Evolutionary conservation across 2,113 vertebrate species (phyloP).

Genomic region (Ageneiosus marmoratus): DNA sequence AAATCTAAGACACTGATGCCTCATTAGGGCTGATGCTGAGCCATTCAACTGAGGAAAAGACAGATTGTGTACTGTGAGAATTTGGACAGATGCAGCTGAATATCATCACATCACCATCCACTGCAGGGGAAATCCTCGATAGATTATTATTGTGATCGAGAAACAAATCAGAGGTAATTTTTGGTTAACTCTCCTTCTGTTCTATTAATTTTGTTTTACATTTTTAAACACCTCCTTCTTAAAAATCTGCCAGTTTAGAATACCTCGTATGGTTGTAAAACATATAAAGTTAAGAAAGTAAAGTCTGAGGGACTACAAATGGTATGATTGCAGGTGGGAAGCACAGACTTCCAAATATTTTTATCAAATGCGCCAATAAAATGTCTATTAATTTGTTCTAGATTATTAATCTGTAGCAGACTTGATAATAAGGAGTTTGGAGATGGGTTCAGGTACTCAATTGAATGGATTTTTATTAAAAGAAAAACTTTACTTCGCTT

Average conservation of each 20-base stretch:
- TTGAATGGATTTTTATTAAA: too few relatives aligned
- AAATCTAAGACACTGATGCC: constrained; percentile 3
- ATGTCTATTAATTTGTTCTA: not conserved
- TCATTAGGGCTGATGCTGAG: constrained; percentile 37
- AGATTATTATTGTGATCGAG: constrained; percentile 31
- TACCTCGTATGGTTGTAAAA: not conserved
- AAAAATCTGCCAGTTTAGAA: not conserved
- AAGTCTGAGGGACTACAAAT: not conserved
- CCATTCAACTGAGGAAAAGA: constrained; percentile 25
- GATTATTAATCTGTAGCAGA: too few relatives aligned
- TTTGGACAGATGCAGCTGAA: constrained; percentile 43
- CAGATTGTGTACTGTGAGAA: constrained; percentile 38
- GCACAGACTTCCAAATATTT: not conserved
- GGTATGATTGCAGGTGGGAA: not conserved
- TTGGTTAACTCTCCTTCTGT: constrained; percentile 24
- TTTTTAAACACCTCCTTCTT: not conserved
- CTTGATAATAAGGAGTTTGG: too few relatives aligned
- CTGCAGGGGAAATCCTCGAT: constrained; percentile 35
- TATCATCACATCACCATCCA: constrained; percentile 30
- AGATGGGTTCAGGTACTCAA: too few relatives aligned
- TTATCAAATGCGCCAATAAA: not conserved
- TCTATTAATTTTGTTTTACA: not conserved
- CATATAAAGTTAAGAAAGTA: not conserved
- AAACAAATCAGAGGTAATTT: constrained; percentile 21
- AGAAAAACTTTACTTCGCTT: too few relatives aligned